These are phyloP conservation scores for Ophraella communa DNA, from an alignment of 2,888 invertebrate genomes.

Conservation along the genomic window DNA sequence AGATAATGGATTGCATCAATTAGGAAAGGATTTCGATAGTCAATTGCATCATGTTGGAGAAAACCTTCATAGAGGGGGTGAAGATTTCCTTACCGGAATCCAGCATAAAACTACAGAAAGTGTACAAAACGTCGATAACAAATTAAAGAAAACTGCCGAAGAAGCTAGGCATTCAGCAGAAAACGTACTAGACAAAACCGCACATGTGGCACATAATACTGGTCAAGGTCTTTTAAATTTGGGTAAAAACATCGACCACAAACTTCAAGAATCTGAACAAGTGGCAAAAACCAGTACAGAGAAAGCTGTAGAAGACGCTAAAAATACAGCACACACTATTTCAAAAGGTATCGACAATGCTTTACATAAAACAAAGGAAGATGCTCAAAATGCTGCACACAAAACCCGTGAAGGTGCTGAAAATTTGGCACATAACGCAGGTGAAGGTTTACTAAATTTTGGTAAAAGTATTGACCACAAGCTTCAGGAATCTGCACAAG, in stretches of 20 bases:
- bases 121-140: conserved; percentile 31
- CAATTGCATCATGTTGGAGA: conserved; percentile 52
- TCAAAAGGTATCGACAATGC: conserved; percentile 64
- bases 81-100: conserved; percentile 30
- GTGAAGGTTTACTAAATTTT: conserved; percentile 15
- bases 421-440: conserved; percentile 27
- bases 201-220: conserved; percentile 21
- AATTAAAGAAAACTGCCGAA: conserved; percentile 31
- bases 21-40: too few relatives aligned
- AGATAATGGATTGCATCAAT: conserved; percentile 68
- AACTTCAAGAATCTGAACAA: conserved; percentile 36
- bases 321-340: conserved; percentile 20
- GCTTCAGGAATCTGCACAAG: conserved; percentile 35
- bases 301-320: conserved; percentile 24
- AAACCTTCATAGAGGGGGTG: conserved; percentile 35
- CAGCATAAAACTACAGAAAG: conserved; percentile 32
- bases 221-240: conserved; percentile 13
- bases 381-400: conserved; percentile 36
- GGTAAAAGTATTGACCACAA: conserved; percentile 39
- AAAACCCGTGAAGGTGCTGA: conserved; percentile 40
- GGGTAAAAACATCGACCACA: conserved; percentile 37
- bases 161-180: conserved; percentile 35
- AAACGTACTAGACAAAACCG: conserved; percentile 26
- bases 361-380: conserved; percentile 58
- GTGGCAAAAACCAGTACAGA: conserved; percentile 35